Evolutionary conservation across 2,888 invertebrate species (phyloP), one percentile per base, ranked within the genome.

Genomic region (Amphimallon solstitiale): DNA sequence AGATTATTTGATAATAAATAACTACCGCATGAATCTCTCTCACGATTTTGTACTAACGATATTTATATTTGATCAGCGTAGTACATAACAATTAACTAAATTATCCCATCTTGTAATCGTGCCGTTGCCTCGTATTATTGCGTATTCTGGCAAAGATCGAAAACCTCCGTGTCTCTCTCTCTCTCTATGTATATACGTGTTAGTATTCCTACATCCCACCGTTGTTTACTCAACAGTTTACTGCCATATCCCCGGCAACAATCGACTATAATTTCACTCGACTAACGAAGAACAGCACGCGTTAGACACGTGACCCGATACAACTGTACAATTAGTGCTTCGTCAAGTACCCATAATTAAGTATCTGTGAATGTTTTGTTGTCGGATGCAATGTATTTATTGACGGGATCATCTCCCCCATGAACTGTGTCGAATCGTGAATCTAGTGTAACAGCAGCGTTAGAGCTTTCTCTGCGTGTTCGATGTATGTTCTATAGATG

Each of bases 261-360:
- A 17, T 7, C 56, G 40, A 23, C 48, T 6, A 34, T 21, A 17
- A 46, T 19, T 21, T 21, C 61, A 14, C 12, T 15, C 40, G 12
- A 38, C 62, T 62, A 62, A 62, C 51, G 62, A 62, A 65, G 64
- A 35, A 46, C 34, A 21, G 15, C 64, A 65, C 64, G 46, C 54
- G 43, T 9, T 46, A 1, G 14, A n/a, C 64, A 65, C 64, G 64
- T 48, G 64, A 46, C 59, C 40, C 21, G 45, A 35, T 56, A 65
- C 56, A 56, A 65, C 48, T 48, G 37, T 15, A 65, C 54, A 65
- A 65, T 65, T 65, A 59, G 64, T 54, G 56, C 56, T 37, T 45
- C 37, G 38, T 34, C 46, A 65, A 56, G 56, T 54, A 56, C 48
- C 56, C 37, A 48, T 65, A 54, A 65, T 65, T 65, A 65, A 65